These are phyloP conservation scores for Chamaedrilus cognettii DNA, from an alignment of 2,888 invertebrate genomes.

Conservation along the genomic window DNA sequence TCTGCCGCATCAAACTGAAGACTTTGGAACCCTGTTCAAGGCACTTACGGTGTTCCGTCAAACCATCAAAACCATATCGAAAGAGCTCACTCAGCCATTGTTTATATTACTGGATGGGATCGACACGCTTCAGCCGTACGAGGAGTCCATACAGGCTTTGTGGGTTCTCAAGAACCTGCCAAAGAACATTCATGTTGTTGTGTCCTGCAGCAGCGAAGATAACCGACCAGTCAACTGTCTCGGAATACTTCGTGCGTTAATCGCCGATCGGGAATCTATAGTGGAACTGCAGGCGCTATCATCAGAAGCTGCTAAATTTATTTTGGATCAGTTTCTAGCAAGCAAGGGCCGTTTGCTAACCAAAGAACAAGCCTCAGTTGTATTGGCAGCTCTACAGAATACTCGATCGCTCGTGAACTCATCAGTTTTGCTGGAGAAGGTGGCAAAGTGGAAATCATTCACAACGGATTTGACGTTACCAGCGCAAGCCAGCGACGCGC, in stretches of 20 bases:
- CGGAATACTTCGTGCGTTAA: too few species aligned
- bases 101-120: constrained; percentile 36
- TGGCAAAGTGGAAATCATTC: background rate
- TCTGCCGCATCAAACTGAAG: constrained; percentile 20
- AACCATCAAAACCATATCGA: constrained; percentile 24
- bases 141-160: constrained; percentile 28
- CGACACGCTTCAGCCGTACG: constrained; percentile 30
- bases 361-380: too few species aligned
- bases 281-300: too few species aligned
- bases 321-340: too few species aligned
- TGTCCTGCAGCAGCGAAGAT: constrained; percentile 23
- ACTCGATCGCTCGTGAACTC: background rate
- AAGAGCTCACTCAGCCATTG: constrained; percentile 26
- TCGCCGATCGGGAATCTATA: too few species aligned
- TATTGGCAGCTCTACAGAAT: too few species aligned
- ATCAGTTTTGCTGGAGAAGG: background rate
- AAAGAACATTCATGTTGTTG: constrained; percentile 31
- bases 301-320: too few species aligned
- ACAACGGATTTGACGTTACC: background rate
- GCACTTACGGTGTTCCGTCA: constrained; percentile 27
- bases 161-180: constrained; percentile 33
- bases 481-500: background rate
- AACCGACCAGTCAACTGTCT: too few species aligned
- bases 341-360: too few species aligned
- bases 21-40: constrained; percentile 26